Evolutionary conservation across 1,140 invertebrate genomes (phyloP).

Genomic region (Holcopasites calliopsidis): DNA sequence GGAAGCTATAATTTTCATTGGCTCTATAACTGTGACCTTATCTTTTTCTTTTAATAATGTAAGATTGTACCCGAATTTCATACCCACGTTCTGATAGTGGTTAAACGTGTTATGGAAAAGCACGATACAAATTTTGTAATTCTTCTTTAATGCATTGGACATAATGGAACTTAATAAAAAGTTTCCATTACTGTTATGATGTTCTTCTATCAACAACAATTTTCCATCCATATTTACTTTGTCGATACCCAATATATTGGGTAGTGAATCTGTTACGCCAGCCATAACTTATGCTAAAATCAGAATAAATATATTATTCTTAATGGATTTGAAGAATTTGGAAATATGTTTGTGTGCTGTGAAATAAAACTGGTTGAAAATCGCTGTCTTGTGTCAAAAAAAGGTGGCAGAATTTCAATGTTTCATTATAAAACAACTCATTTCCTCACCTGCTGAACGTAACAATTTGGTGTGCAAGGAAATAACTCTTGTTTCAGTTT

Average conservation of each 20-base stretch:
- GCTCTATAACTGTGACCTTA: slow-evolving; percentile 81
- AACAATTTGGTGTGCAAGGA: background rate
- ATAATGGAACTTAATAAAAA: slow-evolving; percentile 84
- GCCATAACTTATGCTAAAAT: slow-evolving; percentile 27
- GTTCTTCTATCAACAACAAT: slow-evolving; percentile 84
- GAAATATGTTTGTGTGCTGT: too few species aligned
- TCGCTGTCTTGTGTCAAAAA: background rate
- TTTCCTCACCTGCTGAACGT: background rate
- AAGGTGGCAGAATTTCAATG: background rate
- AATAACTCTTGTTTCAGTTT: background rate
- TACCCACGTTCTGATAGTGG: slow-evolving; percentile 87
- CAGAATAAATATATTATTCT: background rate
- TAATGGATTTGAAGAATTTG: background rate
- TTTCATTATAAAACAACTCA: background rate
- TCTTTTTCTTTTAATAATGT: slow-evolving; percentile 80
- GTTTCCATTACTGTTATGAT: slow-evolving; percentile 84
- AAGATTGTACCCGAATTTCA: slow-evolving; percentile 86
- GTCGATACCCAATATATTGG: slow-evolving; percentile 81
- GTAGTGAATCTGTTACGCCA: slow-evolving; percentile 36
- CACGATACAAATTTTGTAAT: slow-evolving; percentile 82
- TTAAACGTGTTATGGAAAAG: slow-evolving; percentile 85
- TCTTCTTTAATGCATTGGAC: slow-evolving; percentile 81
- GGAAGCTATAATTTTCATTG: slow-evolving; percentile 79
- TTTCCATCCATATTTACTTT: slow-evolving; percentile 79
- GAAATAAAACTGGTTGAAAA: background rate